Base-by-base conservation (phyloP, 2,113 vertebrate genomes). In the Strix uralensis region DNA sequence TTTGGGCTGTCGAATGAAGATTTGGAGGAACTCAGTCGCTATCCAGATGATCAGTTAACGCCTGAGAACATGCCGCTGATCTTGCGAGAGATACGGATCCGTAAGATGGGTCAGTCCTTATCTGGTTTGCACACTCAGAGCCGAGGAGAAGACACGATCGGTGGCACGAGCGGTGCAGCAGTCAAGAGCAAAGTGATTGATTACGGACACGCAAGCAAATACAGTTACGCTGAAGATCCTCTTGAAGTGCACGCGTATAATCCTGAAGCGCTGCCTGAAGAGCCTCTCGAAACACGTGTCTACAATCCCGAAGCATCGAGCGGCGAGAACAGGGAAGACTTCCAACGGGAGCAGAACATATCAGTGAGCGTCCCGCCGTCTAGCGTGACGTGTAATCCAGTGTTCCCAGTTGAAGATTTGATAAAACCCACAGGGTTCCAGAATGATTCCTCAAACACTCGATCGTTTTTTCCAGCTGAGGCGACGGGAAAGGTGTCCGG, bases 1-100 rank as follows among this genome's bases (percentile, higher is more conserved):
- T 99, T 99, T 59, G 99, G 99, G 84, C 98, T 99, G 63, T 99
- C 99, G 51, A 99, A 99, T 38, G 99, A 99, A 52, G 99, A 99
- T 79, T 88, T 99, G 75, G 99, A 99, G 92, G 98, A 99, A 82
- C 98, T 99, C 25, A 99, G 99, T 72, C 98, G 98, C 47, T 99
- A 99, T 65, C 98, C 99, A 4, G 99, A 99, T 54, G 98, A 99
- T 61, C 99, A 99, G 90, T 96, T 99, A 21, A 99, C 99, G 0
- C 99, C 99, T 13, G 98, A 98, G 88, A 99, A 99, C 96, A 98
- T 99, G 97, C 99, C 99, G 1, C 98, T 98, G 52, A 99, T 99
- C 96, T 97, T 99, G 88, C 97, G 98, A 36, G 98, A 99, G 94
- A 99, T 99, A 77, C 98, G 98, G 38, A 96, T 99, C 22, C 97